Conservation (phyloP, 1,140 invertebrate genomes). For the Brachionus plicatilis region DNA sequence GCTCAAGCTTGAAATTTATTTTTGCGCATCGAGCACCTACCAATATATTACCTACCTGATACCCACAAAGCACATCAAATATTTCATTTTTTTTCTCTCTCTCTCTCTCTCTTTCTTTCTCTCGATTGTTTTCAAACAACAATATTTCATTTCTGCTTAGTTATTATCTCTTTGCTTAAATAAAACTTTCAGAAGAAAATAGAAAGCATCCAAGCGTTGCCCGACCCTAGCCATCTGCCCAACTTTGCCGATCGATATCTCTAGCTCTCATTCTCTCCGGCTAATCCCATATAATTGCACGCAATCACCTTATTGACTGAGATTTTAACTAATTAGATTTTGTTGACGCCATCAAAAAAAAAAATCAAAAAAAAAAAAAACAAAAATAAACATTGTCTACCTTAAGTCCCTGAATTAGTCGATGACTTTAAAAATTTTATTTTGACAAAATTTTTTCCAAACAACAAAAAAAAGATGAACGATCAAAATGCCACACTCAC, state of each 20-base stretch:
- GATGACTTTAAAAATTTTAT: background rate
- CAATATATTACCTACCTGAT: background rate
- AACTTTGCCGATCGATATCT: background rate
- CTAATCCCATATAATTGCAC: background rate
- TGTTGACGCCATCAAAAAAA: background rate
- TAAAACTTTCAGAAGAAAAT: background rate
- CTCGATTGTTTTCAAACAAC: background rate
- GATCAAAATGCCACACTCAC: background rate
- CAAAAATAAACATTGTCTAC: slow-evolving; percentile 1
- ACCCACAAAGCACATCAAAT: background rate
- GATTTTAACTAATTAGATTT: background rate
- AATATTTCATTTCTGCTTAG: background rate
- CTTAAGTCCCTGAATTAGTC: background rate
- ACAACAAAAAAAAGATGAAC: background rate
- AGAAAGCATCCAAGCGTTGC: background rate
- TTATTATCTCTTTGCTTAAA: background rate
- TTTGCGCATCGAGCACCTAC: background rate
- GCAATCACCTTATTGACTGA: background rate
- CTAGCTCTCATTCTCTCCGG: background rate
- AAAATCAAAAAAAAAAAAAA: no score
- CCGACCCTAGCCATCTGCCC: background rate
- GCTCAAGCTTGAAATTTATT: background rate
- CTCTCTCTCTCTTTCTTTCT: background rate
- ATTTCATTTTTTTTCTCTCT: background rate
- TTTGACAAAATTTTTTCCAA: background rate